Percentiles rank a stretch among this genome's conserved stretches.
Conservation (phyloP, 2,113 vertebrate genomes). For the Mesitornis unicolor region DNA sequence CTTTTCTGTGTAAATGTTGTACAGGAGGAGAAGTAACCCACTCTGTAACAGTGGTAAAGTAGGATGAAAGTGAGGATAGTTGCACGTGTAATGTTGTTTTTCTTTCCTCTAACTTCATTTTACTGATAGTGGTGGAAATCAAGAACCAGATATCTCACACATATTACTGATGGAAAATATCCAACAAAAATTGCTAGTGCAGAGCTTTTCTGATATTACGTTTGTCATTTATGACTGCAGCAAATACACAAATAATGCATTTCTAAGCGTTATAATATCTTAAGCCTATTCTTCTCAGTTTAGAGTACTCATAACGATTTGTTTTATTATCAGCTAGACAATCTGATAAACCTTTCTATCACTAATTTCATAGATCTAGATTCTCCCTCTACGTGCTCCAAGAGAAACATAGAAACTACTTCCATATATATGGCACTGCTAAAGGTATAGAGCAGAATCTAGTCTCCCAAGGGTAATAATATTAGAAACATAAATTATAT, state of each 20-base stretch:
- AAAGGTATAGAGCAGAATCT: neutral
- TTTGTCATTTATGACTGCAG: neutral
- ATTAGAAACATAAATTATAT: neutral
- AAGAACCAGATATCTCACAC: neutral
- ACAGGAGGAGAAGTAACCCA: too few relatives aligned
- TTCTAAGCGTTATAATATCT: neutral
- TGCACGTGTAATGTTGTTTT: neutral
- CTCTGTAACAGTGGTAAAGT: neutral
- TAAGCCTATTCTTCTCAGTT: neutral
- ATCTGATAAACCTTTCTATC: neutral
- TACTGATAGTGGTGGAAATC: neutral
- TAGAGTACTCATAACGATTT: neutral
- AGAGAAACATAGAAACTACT: neutral
- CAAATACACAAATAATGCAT: neutral
- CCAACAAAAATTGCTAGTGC: neutral
- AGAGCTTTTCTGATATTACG: neutral
- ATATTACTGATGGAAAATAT: neutral
- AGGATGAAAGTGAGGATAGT: neutral
- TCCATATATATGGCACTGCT: neutral
- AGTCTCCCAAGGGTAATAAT: neutral
- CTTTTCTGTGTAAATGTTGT: neutral
- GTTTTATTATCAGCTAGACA: neutral
- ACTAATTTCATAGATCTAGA: neutral
- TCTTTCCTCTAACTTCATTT: neutral
- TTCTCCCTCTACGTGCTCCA: neutral